Percentiles rank a stretch among this genome's conserved stretches.
phyloP scores from a whole-genome alignment of 2,888 invertebrate species.

The Bombylius major region DNA sequence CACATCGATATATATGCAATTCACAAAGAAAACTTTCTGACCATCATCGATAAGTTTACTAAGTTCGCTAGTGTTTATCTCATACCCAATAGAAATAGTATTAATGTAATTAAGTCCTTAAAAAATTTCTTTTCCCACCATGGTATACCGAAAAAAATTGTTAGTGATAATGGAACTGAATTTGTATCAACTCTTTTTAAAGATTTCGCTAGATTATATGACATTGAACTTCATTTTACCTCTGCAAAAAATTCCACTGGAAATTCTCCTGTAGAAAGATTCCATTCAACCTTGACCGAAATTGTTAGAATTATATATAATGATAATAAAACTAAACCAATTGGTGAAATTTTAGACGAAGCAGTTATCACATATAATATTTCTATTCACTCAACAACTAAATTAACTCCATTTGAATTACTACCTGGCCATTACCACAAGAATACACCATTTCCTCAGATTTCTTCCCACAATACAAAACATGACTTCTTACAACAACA shows the following conservation, averaged over 20 bases:
- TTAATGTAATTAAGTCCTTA: constrained; percentile 7
- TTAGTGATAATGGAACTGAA: constrained; percentile 9
- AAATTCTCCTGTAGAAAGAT: constrained; percentile 11
- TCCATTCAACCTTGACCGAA: constrained; percentile 12
- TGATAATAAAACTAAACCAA: constrained; percentile 5
- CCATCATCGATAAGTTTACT: constrained; percentile 8
- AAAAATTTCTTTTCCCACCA: constrained; percentile 9
- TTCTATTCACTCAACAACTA: constrained; percentile 9
- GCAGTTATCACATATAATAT: constrained; percentile 4
- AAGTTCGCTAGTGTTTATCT: constrained; percentile 8
- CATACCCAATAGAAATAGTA: constrained; percentile 8
- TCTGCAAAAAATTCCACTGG: constrained; percentile 9
- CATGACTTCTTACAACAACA: constrained; percentile 7
- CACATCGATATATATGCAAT: constrained; percentile 8
- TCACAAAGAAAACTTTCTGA: constrained; percentile 6
- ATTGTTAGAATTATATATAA: constrained; percentile 9
- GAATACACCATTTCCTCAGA: neutral
- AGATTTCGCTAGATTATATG: constrained; percentile 5
- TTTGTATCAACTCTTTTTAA: constrained; percentile 6
- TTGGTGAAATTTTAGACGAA: constrained; percentile 9
- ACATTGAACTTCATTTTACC: constrained; percentile 6
- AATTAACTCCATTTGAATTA: constrained; percentile 9
- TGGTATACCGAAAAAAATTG: constrained; percentile 4
- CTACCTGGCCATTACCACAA: constrained; percentile 9
- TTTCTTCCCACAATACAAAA: neutral